These are phyloP conservation scores for Parazoanthus swiftii DNA, from an alignment of 92 coral and sea anemone species.

Conservation along the genomic window DNA sequence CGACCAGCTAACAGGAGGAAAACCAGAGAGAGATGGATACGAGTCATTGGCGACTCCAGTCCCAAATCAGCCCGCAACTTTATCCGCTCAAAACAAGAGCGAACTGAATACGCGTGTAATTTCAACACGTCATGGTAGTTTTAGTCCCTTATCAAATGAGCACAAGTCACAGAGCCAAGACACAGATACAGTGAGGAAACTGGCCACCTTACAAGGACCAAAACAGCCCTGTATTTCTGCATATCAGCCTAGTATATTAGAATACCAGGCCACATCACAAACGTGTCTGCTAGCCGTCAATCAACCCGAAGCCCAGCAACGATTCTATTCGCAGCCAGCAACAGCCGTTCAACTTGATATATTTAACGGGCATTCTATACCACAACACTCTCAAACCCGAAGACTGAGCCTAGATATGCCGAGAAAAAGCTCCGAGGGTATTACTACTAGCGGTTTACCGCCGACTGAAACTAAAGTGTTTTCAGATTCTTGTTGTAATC, in stretches of 20 bases:
- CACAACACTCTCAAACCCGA: background rate
- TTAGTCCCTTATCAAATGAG: background rate
- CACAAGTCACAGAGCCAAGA: background rate
- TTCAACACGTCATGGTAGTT: background rate
- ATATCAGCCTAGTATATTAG: background rate
- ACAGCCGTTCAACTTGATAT: background rate
- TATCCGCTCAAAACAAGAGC: background rate
- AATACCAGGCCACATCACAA: background rate
- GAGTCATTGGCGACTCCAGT: background rate
- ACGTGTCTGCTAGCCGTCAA: background rate
- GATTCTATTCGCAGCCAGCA: background rate
- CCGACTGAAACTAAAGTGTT: background rate
- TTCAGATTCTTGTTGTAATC: constrained; percentile 9
- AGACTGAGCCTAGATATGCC: constrained; percentile 2
- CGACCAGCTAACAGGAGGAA: background rate
- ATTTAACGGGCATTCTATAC: background rate
- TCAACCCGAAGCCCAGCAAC: background rate
- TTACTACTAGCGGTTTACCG: background rate
- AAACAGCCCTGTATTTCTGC: background rate
- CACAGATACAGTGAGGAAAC: background rate
- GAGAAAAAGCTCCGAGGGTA: background rate
- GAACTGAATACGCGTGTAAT: background rate
- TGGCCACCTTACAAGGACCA: background rate
- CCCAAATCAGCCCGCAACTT: background rate
- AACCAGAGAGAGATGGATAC: background rate